Evolutionary conservation across 2,113 vertebrate genomes (phyloP).

Genomic region (Nothocercus nigrocapillus): DNA sequence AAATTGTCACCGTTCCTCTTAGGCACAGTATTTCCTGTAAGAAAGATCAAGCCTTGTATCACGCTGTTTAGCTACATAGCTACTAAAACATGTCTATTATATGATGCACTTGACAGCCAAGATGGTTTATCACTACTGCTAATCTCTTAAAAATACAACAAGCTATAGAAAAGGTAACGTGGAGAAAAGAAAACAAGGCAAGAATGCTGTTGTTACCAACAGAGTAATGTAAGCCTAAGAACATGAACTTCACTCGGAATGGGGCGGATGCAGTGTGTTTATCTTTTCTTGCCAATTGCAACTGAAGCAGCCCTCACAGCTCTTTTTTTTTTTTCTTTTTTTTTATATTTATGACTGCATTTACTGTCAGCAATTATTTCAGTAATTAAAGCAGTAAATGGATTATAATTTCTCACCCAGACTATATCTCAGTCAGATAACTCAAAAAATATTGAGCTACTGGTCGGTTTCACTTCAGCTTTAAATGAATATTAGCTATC

Average conservation of each 20-base stretch:
- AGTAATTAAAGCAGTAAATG: not conserved
- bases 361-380: conserved; percentile 24
- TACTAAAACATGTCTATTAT: not conserved
- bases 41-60: not conserved
- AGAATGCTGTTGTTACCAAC: not conserved
- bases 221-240: not conserved
- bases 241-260: not conserved
- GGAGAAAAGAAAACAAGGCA: not conserved
- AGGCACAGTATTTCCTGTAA: not conserved
- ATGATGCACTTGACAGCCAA: not conserved
- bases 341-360: not conserved
- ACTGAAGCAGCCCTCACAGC: not conserved
- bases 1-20: not conserved
- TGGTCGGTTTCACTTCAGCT: not conserved
- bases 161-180: not conserved
- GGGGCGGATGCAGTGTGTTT: not conserved
- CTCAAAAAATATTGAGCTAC: not conserved
- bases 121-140: not conserved
- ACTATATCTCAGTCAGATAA: not conserved
- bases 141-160: not conserved
- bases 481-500: not conserved
- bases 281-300: not conserved
- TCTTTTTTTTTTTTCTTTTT: no score
- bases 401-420: not conserved
- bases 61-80: not conserved